Evolutionary conservation across 1,140 invertebrate species (phyloP).

Genomic region (Lucilia cuprina): DNA sequence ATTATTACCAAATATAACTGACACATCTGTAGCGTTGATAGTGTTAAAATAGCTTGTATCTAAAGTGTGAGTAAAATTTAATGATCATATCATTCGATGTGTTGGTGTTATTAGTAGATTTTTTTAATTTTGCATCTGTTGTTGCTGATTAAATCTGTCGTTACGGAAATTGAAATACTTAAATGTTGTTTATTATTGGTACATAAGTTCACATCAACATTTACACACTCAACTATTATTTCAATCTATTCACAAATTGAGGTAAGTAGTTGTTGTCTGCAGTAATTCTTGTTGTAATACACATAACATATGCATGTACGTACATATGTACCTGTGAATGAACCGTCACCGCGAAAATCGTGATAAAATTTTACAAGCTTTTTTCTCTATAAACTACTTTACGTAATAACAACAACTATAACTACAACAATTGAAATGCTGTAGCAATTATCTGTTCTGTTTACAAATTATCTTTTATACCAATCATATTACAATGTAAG

Average conservation of each 20-base stretch:
- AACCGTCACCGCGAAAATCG: not conserved
- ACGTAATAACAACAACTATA: not conserved
- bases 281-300: not conserved
- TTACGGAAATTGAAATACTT: conserved; percentile 10
- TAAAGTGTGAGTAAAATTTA: not conserved
- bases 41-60: not conserved
- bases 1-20: not conserved
- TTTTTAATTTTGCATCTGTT: not conserved
- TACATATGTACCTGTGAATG: not conserved
- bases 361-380: conserved; percentile 2
- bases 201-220: not conserved
- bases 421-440: not conserved
- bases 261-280: not conserved
- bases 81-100: not conserved
- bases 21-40: not conserved
- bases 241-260: not conserved
- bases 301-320: too few species aligned
- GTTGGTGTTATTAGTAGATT: not conserved
- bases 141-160: conserved; percentile 8
- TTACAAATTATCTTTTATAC: conserved; percentile 9
- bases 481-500: not conserved
- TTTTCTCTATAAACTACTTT: not conserved
- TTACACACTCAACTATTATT: not conserved
- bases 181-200: conserved; percentile 6
- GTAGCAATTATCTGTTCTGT: not conserved